Percentiles rank a stretch among this genome's conserved stretches.
These are phyloP conservation scores for Cantharis lateralis DNA, from an alignment of 2,888 invertebrate species.

Conservation along the genomic window DNA sequence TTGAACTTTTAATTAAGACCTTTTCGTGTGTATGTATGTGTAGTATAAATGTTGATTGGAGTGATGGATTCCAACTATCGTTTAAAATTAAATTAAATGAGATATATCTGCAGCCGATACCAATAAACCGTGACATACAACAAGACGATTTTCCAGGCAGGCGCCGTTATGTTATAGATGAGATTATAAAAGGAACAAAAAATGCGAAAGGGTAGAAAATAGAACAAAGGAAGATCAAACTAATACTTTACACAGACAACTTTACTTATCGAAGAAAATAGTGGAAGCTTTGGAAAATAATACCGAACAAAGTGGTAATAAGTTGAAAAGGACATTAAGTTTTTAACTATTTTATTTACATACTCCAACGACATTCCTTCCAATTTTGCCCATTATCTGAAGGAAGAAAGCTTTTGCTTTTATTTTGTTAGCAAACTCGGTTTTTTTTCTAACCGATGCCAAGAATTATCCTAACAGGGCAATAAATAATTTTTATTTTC, in stretches of 20 bases:
- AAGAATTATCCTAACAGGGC: not conserved
- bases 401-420: not conserved
- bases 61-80: not conserved
- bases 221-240: not conserved
- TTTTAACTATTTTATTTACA: not conserved
- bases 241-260: not conserved
- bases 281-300: not conserved
- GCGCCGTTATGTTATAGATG: not conserved
- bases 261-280: slow-evolving; percentile 4
- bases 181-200: slow-evolving; percentile 1
- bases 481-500: not conserved
- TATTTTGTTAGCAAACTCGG: not conserved
- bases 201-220: not conserved
- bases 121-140: slow-evolving; percentile 1
- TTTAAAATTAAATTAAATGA: not conserved
- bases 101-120: not conserved
- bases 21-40: not conserved
- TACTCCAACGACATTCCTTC: not conserved
- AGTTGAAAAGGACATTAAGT: not conserved
- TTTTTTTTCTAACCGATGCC: not conserved
- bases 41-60: not conserved
- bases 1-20: not conserved
- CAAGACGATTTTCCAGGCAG: not conserved
- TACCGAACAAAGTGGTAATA: not conserved
- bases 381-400: not conserved